A percentile compares a stretch with the other conserved stretches of the same genome.
Evolutionary conservation across 2,888 invertebrate genomes (phyloP).

Genomic region (Lottia scabra): DNA sequence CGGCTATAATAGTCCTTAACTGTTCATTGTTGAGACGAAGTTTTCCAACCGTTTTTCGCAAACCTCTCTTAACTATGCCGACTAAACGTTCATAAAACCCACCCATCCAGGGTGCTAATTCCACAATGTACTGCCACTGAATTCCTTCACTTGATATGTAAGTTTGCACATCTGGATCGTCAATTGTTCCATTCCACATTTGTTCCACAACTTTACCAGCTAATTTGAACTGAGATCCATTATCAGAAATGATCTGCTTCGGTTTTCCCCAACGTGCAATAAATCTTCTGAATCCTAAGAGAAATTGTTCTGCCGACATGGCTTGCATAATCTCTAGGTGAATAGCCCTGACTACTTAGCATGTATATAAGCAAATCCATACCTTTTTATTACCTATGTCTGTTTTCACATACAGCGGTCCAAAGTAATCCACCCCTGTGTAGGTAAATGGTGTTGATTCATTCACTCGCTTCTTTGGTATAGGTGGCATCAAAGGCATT

Average conservation of each 20-base stretch:
- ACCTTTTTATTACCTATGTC: too few species aligned
- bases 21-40: too few species aligned
- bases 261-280: slow-evolving; percentile 17
- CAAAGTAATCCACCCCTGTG: too few species aligned
- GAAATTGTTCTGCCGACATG: slow-evolving; percentile 25
- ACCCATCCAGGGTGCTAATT: not conserved
- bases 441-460: too few species aligned
- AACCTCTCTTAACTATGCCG: not conserved
- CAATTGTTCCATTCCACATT: not conserved
- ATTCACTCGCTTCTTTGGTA: too few species aligned
- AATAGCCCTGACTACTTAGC: slow-evolving; percentile 22
- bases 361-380: slow-evolving; percentile 26
- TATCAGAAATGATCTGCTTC: slow-evolving; percentile 17
- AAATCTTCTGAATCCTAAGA: slow-evolving; percentile 22
- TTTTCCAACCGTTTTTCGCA: too few species aligned
- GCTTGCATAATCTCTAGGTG: slow-evolving; percentile 25
- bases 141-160: too few species aligned
- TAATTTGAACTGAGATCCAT: slow-evolving; percentile 21
- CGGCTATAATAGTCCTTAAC: too few species aligned
- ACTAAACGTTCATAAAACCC: slow-evolving; percentile 11
- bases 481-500: too few species aligned
- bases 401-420: too few species aligned
- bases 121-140: too few species aligned
- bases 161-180: not conserved
- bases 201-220: slow-evolving; percentile 4